These are phyloP conservation scores for Cantharis nigra DNA, from an alignment of 2,888 invertebrate species.

Conservation along the genomic window DNA sequence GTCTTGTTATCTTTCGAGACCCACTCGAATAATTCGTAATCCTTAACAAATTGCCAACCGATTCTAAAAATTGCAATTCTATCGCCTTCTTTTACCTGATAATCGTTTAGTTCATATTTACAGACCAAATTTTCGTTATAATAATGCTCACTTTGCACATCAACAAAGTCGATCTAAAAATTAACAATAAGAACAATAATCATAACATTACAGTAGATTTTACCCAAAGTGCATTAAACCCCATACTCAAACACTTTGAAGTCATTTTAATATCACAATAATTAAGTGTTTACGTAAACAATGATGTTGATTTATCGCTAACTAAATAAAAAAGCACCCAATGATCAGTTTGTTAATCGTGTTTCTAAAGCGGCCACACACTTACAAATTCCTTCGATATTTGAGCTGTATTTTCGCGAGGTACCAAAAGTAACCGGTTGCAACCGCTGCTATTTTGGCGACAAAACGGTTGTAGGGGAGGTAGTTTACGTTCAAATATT, in stretches of 20 bases:
- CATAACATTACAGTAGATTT: background rate
- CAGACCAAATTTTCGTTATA: slow-evolving; percentile 45
- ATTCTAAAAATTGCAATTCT: slow-evolving; percentile 50
- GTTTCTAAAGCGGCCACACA: background rate
- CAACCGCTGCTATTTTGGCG: too few species aligned
- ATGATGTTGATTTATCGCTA: background rate
- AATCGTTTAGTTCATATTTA: slow-evolving; percentile 43
- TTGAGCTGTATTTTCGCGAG: too few species aligned
- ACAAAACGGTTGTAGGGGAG: too few species aligned
- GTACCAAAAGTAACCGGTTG: too few species aligned
- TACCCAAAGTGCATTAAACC: background rate
- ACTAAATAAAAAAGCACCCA: background rate
- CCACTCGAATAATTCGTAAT: slow-evolving; percentile 51
- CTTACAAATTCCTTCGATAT: background rate
- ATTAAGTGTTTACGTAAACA: background rate
- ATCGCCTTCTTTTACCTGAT: slow-evolving; percentile 48
- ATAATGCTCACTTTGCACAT: slow-evolving; percentile 45
- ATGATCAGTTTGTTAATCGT: background rate
- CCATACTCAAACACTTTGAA: background rate
- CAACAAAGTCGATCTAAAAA: slow-evolving; percentile 45
- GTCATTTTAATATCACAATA: background rate
- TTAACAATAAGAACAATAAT: background rate
- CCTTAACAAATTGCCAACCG: slow-evolving; percentile 51
- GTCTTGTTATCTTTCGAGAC: slow-evolving; percentile 35
- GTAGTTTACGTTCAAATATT: too few species aligned